phyloP scores from a whole-genome alignment of 2,797 vertebrate genomes.

The Forpus xanthops region DNA sequence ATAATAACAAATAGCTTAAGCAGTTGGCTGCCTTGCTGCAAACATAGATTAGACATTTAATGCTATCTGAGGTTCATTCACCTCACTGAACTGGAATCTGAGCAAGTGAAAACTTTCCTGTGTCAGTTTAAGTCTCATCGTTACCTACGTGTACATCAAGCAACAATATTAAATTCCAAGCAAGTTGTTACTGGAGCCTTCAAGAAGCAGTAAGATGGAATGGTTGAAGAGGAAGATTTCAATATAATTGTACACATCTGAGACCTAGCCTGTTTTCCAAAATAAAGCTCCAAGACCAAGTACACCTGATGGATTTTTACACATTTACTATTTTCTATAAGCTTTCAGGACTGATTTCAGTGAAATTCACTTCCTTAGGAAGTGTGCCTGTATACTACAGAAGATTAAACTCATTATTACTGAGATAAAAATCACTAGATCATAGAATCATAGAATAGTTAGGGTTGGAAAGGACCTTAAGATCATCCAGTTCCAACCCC shows the following conservation, averaged over 20 bases:
- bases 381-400: neutral
- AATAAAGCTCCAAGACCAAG: neutral
- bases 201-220: neutral
- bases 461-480: too few species aligned
- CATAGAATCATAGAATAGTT: neutral
- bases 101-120: neutral
- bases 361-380: neutral
- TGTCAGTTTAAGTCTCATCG: neutral
- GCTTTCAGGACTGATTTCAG: neutral
- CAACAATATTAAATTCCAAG: neutral
- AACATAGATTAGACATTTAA: neutral
- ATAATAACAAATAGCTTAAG: neutral
- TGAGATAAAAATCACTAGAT: neutral
- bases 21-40: neutral
- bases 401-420: neutral
- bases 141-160: neutral
- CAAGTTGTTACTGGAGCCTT: neutral
- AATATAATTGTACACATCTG: neutral
- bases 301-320: neutral
- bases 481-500: too few species aligned
- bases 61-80: neutral
- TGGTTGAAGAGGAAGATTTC: neutral
- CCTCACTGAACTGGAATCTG: slow-evolving; percentile 4
- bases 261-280: neutral
- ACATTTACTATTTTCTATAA: neutral